phyloP scores from a whole-genome alignment of 2,113 vertebrate genomes.

The Channa argus region DNA sequence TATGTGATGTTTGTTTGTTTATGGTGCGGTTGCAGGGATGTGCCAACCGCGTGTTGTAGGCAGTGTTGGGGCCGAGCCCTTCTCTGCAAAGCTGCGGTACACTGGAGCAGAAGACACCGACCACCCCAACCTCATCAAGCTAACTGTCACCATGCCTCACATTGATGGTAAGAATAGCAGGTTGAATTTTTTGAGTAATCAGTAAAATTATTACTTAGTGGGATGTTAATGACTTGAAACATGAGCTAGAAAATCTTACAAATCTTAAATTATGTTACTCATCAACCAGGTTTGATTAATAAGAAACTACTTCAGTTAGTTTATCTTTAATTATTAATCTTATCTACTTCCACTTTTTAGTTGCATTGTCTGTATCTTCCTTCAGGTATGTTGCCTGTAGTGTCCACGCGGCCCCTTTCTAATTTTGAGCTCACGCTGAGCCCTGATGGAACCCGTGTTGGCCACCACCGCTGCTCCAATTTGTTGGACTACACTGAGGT shows the following conservation, averaged over 20 bases:
- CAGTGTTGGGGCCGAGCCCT: constrained; percentile 93
- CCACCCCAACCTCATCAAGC: constrained; percentile 91
- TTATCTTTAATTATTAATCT: constrained; percentile 5
- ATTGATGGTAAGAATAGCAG: constrained; percentile 87
- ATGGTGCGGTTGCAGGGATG: constrained; percentile 84
- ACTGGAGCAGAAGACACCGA: constrained; percentile 89
- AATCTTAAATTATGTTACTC: background rate
- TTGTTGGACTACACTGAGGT: constrained; percentile 91
- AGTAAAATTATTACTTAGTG: background rate
- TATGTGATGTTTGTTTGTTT: constrained; percentile 48
- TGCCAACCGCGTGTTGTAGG: constrained; percentile 91
- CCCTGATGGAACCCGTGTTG: constrained; percentile 91
- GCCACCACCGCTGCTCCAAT: constrained; percentile 96
- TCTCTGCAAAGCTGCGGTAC: constrained; percentile 95
- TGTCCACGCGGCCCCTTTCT: constrained; percentile 92
- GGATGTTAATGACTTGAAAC: constrained; percentile 5
- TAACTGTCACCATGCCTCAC: constrained; percentile 95
- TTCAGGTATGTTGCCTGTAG: constrained; percentile 92
- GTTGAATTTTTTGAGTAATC: background rate
- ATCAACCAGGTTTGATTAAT: constrained; percentile 22
- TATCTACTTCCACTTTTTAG: background rate
- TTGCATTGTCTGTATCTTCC: background rate
- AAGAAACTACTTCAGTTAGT: background rate
- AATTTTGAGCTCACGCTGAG: constrained; percentile 96
- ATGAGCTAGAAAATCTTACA: background rate